Conservation (phyloP, 2,797 vertebrate species). For the Sebastes diploproa region DNA sequence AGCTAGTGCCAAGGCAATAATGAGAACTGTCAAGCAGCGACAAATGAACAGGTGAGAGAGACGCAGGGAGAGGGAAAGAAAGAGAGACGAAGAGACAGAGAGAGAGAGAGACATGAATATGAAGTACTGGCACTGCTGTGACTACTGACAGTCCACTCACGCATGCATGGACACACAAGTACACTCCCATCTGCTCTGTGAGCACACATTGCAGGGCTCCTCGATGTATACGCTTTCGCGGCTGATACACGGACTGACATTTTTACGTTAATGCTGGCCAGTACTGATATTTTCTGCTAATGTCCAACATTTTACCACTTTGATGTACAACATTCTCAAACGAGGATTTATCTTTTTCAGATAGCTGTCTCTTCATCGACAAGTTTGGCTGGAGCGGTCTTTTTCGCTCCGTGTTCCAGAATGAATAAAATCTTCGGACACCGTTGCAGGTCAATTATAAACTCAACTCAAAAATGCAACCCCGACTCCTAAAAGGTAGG, state of each 20-base stretch:
- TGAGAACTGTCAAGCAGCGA: slow-evolving; percentile 84
- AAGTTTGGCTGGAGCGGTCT: not conserved
- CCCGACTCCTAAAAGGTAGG: too few relatives aligned
- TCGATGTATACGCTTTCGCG: not conserved
- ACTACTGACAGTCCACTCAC: slow-evolving; percentile 69
- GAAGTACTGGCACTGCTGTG: slow-evolving; percentile 64
- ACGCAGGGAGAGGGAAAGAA: slow-evolving; percentile 51
- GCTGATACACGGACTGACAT: not conserved
- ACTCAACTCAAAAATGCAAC: not conserved
- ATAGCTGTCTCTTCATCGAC: not conserved
- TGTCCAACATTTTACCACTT: not conserved
- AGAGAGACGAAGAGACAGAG: slow-evolving; percentile 41
- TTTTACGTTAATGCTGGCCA: not conserved
- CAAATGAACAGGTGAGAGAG: slow-evolving; percentile 84
- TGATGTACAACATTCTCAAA: not conserved
- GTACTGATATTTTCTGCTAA: not conserved
- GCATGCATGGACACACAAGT: slow-evolving; percentile 64
- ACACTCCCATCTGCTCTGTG: slow-evolving; percentile 11
- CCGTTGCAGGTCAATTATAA: too few relatives aligned
- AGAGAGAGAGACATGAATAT: slow-evolving; percentile 70
- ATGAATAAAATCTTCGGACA: not conserved
- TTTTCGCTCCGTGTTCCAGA: not conserved
- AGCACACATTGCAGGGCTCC: not conserved
- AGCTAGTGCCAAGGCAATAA: slow-evolving; percentile 84
- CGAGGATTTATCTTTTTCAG: not conserved